A percentile compares a stretch with the other conserved stretches of the same genome.
Conservation (phyloP, 2,888 invertebrate genomes). For the Octonoba sinensis region DNA sequence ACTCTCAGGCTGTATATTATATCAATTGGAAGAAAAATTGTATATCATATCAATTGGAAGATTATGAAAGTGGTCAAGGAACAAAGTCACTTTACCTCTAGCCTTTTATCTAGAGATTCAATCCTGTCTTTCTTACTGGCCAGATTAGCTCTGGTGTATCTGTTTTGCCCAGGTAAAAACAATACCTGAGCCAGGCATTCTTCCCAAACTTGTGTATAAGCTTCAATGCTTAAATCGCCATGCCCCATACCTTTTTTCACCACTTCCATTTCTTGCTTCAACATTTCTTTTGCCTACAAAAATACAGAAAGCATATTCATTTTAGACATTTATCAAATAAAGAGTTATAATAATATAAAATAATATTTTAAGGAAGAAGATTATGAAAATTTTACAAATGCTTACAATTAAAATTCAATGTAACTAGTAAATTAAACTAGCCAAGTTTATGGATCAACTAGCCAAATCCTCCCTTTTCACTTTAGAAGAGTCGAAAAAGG, state of each 20-base stretch:
- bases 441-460: too few species aligned
- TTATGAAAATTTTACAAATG: too few species aligned
- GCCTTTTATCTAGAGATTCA: slow-evolving; percentile 90
- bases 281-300: slow-evolving; percentile 76
- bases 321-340: not conserved
- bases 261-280: slow-evolving; percentile 87
- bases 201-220: slow-evolving; percentile 96
- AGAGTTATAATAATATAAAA: too few species aligned
- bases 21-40: too few species aligned
- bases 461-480: too few species aligned
- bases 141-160: slow-evolving; percentile 93
- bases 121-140: slow-evolving; percentile 96
- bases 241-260: slow-evolving; percentile 96
- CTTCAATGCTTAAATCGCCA: slow-evolving; percentile 90
- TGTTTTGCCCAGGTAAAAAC: slow-evolving; percentile 90
- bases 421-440: not conserved
- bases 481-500: too few species aligned
- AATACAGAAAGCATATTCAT: not conserved
- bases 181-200: slow-evolving; percentile 91
- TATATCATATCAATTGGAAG: too few species aligned
- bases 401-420: not conserved
- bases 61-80: too few species aligned
- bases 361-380: too few species aligned
- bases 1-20: too few species aligned
- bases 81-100: slow-evolving; percentile 76